phyloP scores from a whole-genome alignment of 2,797 vertebrate genomes.

The Pseudochaenichthys georgianus region DNA sequence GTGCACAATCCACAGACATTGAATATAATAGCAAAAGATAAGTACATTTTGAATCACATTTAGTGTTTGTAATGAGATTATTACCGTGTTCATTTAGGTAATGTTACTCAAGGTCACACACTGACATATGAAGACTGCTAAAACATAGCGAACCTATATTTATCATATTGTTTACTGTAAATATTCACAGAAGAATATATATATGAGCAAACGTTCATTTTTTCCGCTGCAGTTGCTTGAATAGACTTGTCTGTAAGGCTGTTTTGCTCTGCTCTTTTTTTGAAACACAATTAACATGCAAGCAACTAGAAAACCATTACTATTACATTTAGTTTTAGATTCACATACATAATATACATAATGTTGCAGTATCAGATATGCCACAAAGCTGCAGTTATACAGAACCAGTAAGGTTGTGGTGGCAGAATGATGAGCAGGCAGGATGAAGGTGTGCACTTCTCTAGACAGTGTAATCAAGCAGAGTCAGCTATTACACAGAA shows the following conservation, averaged over 20 bases:
- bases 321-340: too few species aligned
- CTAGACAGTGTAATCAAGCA: constrained; percentile 76
- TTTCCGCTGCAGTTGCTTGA: neutral
- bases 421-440: constrained; percentile 31
- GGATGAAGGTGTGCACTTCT: constrained; percentile 43
- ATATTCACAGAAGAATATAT: neutral
- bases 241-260: neutral
- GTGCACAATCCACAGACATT: neutral
- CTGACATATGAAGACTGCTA: neutral
- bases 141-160: too few species aligned
- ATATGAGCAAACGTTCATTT: neutral
- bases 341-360: too few species aligned
- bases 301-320: neutral
- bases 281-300: neutral
- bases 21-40: neutral
- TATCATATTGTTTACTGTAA: neutral
- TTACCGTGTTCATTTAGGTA: neutral
- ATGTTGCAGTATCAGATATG: constrained; percentile 5
- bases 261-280: neutral
- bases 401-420: neutral
- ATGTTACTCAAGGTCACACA: neutral
- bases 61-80: neutral
- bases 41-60: neutral
- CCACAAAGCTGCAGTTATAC: neutral
- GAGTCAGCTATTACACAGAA: constrained; percentile 75